Conservation (phyloP, 2,888 invertebrate genomes). For the Netelia virgata region DNA sequence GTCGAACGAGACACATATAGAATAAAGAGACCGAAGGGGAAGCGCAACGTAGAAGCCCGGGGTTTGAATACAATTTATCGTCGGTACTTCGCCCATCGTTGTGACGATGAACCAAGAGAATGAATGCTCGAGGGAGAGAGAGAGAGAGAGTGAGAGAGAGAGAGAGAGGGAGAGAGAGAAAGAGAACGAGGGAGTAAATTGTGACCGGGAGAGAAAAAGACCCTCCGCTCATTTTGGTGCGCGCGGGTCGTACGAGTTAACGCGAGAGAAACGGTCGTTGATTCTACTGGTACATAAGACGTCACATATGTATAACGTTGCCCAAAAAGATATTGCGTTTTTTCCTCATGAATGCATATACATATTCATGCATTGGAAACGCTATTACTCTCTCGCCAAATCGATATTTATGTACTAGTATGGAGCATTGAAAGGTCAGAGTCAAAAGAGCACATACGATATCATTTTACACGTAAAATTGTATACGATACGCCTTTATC, state of each 20-base stretch:
- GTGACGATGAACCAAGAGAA: slow-evolving; percentile 34
- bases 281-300: slow-evolving; percentile 15
- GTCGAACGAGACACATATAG: slow-evolving; percentile 64
- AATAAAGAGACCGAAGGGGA: slow-evolving; percentile 19
- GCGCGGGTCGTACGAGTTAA: slow-evolving; percentile 65
- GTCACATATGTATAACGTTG: not conserved
- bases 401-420: too few species aligned
- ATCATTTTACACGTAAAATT: too few species aligned
- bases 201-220: slow-evolving; percentile 41
- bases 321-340: not conserved
- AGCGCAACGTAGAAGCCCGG: slow-evolving; percentile 44
- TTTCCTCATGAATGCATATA: not conserved
- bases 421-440: too few species aligned
- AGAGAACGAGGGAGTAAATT: slow-evolving; percentile 5
- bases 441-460: too few species aligned
- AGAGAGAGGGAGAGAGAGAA: not conserved
- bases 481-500: too few species aligned
- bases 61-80: slow-evolving; percentile 70
- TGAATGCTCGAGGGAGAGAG: not conserved
- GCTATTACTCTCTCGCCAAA: too few species aligned
- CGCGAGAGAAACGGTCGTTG: slow-evolving; percentile 52
- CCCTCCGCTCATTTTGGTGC: slow-evolving; percentile 46
- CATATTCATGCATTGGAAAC: too few species aligned
- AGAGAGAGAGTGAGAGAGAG: not conserved
- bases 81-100: slow-evolving; percentile 57